Evolutionary conservation across 2,888 invertebrate genomes (phyloP).

Genomic region (Rhyacophila evoluta): DNA sequence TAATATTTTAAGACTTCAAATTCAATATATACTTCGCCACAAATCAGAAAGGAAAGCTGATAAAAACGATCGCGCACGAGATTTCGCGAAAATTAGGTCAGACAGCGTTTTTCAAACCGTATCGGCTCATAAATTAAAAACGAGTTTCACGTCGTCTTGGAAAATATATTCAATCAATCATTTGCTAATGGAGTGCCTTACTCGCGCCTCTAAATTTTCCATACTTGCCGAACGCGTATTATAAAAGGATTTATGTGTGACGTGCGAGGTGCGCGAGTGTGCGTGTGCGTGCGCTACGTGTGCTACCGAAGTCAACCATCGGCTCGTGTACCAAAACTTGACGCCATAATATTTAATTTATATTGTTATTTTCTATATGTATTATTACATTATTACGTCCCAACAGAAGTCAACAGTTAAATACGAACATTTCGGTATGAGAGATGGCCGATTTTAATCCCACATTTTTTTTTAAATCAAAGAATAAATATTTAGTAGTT

Average conservation of each 20-base stretch:
- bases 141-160: slow-evolving; percentile 46
- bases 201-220: slow-evolving; percentile 41
- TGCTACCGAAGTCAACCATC: background rate
- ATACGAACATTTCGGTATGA: too few relatives aligned
- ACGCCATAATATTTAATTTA: too few relatives aligned
- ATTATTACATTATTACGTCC: too few relatives aligned
- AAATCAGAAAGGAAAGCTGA: background rate
- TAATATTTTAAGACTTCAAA: too few relatives aligned
- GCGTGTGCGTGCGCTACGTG: background rate
- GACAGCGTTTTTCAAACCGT: slow-evolving; percentile 45
- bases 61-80: background rate
- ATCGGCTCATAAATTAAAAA: slow-evolving; percentile 49
- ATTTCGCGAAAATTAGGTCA: slow-evolving; percentile 46
- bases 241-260: slow-evolving; percentile 45
- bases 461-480: too few relatives aligned
- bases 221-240: slow-evolving; percentile 43
- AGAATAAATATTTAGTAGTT: too few relatives aligned
- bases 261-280: background rate
- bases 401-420: too few relatives aligned
- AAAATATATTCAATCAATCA: slow-evolving; percentile 51
- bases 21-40: too few relatives aligned
- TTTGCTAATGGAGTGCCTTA: slow-evolving; percentile 45
- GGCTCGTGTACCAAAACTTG: background rate
- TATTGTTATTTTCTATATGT: too few relatives aligned
- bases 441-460: too few relatives aligned